Evolutionary conservation across 2,888 invertebrate genomes (phyloP), one percentile per base, ranked within the genome.

Genomic region (Panzeria rudis): DNA sequence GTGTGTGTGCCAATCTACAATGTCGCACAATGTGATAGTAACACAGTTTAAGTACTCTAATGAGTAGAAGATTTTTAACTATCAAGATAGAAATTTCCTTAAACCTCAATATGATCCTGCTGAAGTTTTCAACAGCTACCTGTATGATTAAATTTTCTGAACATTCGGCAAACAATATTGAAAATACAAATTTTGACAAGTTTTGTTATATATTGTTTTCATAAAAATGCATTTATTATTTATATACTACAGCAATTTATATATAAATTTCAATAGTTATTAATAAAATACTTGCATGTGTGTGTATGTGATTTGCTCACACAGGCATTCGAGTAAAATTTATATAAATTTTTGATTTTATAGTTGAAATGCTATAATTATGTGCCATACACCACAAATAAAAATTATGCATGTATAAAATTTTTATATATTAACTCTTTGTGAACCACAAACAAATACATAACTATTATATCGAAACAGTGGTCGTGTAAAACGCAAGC

Each of bases 391-490:
- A 44, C 54, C 78, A 71, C 62, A 79, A 47, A 50, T 50, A 50
- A 29, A 50, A 20, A 52, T 2, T n/a, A 7, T 23, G 11, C 1
- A n/a, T 59, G 17, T 20, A 44, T 69, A 61, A 61, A 61, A 44
- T 41, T 44, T 61, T 61, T 52, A 52, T 75, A 61, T 44, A 69
- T 81, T 75, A 75, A 81, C 75, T 75, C 61, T 61, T 52, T 69
- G 32, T 41, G 61, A 23, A 69, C 59, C 81, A 44, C 59, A 71
- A 69, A 32, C 15, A 69, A 61, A 61, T 25, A 35, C n/a, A n/a
- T n/a, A n/a, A 35, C 5, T 2, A 17, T 17, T 71, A 38, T 20
- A 17, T 25, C 3, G 29, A n/a, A 7, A 78, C 61, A 50, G 66
- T 68, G 68, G 25, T 7, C 1, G 4, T n/a, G 7, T 11, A 7